Base-by-base conservation (phyloP, 2,888 invertebrate species). In the Gastracanthus pulcherrimus region DNA sequence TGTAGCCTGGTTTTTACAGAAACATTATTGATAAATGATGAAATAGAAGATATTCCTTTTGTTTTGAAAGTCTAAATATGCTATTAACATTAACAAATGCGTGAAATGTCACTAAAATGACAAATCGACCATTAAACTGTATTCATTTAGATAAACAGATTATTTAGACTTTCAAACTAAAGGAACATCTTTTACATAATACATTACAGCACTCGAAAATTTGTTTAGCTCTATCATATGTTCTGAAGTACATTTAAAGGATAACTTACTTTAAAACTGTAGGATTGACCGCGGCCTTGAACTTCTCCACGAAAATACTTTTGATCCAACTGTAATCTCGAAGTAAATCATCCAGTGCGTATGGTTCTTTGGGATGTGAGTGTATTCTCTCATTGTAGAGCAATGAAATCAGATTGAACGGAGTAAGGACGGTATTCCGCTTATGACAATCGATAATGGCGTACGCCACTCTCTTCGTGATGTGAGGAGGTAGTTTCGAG, bases 361-460 rank as follows among this genome's bases (percentile, higher is more conserved):
- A 90, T 3, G 91, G 88, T 67, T 91, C 85, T 38, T 91, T 89
- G 29, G 87, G 86, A 87, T 90, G 83, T 90, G 92, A 74, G 93
- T 86, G 87, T 93, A 92, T 86, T 93, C 93, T 92, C 93, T 94
- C 84, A 88, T 92, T 86, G 74, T 95, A 89, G 2, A 94, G 92
- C 69, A 95, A 87, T 1, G 96, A 94, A n/a, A 96, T 91, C 66
- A 97, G 88, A 90, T 97, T 96, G 72, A 97, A 95, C 29, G 95
- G 94, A 0, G 95, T 95, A 19, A 96, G 93, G 0, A 96, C 94
- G 19, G 95, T 94, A 84, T 94, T 93, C 48, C 93, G 93, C 89
- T 97, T 95, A 88, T 97, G 97, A 82, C 93, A 92, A 5, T 94
- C 92, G 62, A 97, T 93, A 67, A 97, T 94, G 87, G 94, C 93